Percentiles rank a stretch among this genome's conserved stretches.
phyloP scores from a whole-genome alignment of 1,140 invertebrate species.

The Portunus trituberculatus region DNA sequence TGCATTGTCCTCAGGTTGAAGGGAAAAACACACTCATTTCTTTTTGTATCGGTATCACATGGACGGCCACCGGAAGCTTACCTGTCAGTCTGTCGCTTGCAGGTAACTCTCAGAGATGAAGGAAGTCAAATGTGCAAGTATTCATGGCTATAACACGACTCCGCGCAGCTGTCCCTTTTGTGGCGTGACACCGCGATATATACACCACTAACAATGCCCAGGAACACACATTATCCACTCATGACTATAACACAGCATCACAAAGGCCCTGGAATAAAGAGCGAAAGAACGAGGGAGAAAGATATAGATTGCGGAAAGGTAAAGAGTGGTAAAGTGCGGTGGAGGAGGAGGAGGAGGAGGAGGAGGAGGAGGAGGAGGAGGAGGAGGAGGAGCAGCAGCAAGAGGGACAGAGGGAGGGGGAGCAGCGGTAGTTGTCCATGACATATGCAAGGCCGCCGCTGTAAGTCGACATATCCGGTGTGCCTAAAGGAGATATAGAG shows the following conservation, averaged over 20 bases:
- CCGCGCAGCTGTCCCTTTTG: background rate
- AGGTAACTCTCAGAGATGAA: background rate
- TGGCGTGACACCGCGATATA: background rate
- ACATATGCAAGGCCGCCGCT: background rate
- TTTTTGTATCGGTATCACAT: background rate
- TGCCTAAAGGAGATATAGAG: background rate
- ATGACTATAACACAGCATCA: background rate
- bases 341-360: background rate
- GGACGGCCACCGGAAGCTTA: background rate
- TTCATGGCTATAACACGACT: background rate
- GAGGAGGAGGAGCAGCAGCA: too few species aligned
- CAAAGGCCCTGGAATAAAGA: background rate
- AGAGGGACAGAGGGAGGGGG: background rate
- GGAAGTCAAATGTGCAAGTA: background rate
- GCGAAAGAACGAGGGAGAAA: too few species aligned
- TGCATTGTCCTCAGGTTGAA: too few species aligned
- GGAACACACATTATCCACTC: background rate
- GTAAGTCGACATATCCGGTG: slow-evolving; percentile 18
- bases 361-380: background rate
- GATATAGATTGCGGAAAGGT: background rate
- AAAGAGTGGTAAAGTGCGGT: slow-evolving; percentile 11
- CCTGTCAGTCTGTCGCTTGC: background rate
- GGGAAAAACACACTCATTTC: background rate
- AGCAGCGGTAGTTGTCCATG: background rate
- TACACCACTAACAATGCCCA: background rate